Conservation (phyloP, 2,113 vertebrate genomes). For the Brienomyrus brachyistius region DNA sequence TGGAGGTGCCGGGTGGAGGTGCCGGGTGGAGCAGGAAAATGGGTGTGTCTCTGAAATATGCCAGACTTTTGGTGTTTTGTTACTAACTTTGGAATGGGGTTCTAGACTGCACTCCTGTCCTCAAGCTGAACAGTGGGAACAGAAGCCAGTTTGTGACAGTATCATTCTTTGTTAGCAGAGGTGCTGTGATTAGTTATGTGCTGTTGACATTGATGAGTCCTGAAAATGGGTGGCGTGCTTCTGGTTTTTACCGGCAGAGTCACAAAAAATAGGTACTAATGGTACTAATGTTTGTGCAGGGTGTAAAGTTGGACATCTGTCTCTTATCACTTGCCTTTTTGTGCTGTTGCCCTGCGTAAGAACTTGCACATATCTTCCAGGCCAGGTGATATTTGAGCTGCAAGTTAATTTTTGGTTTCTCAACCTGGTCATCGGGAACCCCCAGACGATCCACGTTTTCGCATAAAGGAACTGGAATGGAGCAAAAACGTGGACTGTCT, state of each 20-base stretch:
- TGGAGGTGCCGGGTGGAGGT: neutral
- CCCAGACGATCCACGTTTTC: too few species aligned
- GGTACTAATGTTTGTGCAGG: neutral
- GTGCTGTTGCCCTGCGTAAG: neutral
- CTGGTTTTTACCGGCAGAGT: neutral
- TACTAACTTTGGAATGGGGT: neutral
- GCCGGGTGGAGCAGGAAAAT: neutral
- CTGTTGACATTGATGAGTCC: neutral
- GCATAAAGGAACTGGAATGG: too few species aligned
- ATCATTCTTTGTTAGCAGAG: neutral
- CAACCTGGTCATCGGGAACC: too few species aligned
- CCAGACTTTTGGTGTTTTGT: neutral
- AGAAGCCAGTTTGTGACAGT: neutral
- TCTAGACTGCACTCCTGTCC: neutral
- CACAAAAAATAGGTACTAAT: neutral
- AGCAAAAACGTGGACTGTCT: neutral
- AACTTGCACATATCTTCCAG: neutral
- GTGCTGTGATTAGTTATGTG: neutral
- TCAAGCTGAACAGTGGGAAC: neutral
- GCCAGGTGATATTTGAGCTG: neutral
- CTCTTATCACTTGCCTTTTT: neutral
- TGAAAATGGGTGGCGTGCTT: neutral
- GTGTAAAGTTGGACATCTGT: neutral
- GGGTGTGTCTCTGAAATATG: neutral
- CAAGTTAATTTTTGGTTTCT: too few species aligned